Evolutionary conservation across 2,797 vertebrate genomes (phyloP).

Genomic region (Nothura maculosa): DNA sequence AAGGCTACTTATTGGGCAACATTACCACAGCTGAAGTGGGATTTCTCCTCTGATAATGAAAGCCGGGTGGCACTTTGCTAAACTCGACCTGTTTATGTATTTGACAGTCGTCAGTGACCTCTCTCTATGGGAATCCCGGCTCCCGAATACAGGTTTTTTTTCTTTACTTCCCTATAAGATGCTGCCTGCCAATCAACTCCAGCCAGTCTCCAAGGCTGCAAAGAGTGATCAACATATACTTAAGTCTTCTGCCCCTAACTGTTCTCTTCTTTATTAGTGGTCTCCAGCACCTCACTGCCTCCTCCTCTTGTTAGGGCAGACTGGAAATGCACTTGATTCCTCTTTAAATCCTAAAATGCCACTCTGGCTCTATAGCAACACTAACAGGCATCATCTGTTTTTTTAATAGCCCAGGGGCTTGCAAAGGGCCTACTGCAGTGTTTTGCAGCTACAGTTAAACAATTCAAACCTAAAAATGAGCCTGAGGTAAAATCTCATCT

Average conservation of each 20-base stretch:
- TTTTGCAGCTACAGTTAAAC: slow-evolving; percentile 2
- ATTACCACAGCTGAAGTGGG: not conserved
- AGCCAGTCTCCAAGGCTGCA: not conserved
- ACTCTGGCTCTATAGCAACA: slow-evolving; percentile 43
- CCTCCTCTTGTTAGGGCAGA: not conserved
- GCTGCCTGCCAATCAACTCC: not conserved
- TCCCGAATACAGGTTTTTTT: not conserved
- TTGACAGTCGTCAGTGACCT: not conserved
- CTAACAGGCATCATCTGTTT: slow-evolving; percentile 6
- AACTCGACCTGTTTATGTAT: rapidly evolving
- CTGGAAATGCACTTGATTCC: not conserved
- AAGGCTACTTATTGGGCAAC: not conserved
- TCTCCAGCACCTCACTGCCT: rapidly evolving
- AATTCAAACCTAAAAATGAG: slow-evolving; percentile 3
- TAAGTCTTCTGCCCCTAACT: not conserved
- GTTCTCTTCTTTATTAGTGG: not conserved
- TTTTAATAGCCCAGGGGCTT: slow-evolving; percentile 17
- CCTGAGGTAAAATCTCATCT: not conserved
- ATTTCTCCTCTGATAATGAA: not conserved
- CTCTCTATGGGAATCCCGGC: not conserved
- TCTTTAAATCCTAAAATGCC: slow-evolving; percentile 52
- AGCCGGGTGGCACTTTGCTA: not conserved
- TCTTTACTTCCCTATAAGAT: not conserved
- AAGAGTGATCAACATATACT: not conserved
- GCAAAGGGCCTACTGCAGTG: not conserved